Base-by-base conservation (phyloP, 2,797 vertebrate genomes). In the Girardinus metallicus region DNA sequence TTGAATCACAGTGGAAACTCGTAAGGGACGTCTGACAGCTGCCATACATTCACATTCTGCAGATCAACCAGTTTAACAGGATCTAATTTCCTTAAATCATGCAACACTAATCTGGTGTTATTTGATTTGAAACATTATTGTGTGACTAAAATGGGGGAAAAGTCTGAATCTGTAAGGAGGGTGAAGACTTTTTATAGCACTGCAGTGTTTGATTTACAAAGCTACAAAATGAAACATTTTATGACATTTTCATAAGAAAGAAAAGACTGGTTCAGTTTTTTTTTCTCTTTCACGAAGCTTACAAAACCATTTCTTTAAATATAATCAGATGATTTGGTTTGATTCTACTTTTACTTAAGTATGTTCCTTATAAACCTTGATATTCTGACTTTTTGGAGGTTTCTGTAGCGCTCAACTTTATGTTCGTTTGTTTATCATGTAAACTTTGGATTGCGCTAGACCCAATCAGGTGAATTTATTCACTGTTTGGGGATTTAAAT, bases 391-490 rank as follows among this genome's bases (percentile, higher is more conserved):
- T 74, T 23, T 13, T 16, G 3, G 1, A 34, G 16, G 16, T 39
- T 7, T 73, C 49, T 34, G 1, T 77, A 26, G 13, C 26, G 41
- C 60, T 44, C 3, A 29, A 8, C 21, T 36, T 18, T 5, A 26
- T 77, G 44, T 7, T 36, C 2, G 13, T 71, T 75, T 84, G 15
- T 36, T 64, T 29, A 7, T 72, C 34, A 13, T 6, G 1, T 29
- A 18, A 23, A 77, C 74, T 74, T 46, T 55, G 36, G 75, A 75
- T 55, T 34, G 12, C 26, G 12, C 13, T 53, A 9, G 34, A 74
- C 49, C 9, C 47, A 53, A 74, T 39, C 73, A 74, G 73, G 39
- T 41, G 5, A 26, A 74, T 74, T 39, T 41, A 55, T 55, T 53
- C 26, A 44, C 68, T n/a, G 41, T 16, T 70, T 43, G 36, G 39